A percentile compares a stretch with the other conserved stretches of the same genome.
These are phyloP conservation scores for Idaea dimidiata DNA, from an alignment of 2,888 invertebrate species.

Conservation along the genomic window DNA sequence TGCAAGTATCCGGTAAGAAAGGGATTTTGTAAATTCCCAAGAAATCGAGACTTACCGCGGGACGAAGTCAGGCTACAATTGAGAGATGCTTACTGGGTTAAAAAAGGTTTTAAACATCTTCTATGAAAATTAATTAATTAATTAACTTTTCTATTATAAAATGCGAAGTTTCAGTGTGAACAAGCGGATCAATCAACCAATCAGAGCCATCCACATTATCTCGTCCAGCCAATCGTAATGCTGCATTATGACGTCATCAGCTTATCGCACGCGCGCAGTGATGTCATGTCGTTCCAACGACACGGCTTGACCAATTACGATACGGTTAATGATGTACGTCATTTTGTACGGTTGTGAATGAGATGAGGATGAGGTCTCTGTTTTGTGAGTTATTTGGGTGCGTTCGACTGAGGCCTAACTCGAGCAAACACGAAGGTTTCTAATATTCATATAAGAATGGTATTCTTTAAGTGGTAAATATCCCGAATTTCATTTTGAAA, in stretches of 20 bases:
- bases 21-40: no score
- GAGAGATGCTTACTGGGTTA: no score
- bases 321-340: conserved; percentile 4
- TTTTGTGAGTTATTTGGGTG: not conserved
- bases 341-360: not conserved
- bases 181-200: conserved; percentile 2
- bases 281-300: conserved; percentile 12
- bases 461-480: no score
- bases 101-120: no score
- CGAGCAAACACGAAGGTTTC: no score
- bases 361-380: not conserved
- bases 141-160: not conserved
- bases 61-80: no score
- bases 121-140: no score
- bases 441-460: no score
- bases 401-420: not conserved
- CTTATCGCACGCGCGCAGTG: conserved; percentile 27
- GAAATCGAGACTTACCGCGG: no score
- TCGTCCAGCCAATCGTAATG: conserved; percentile 11
- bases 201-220: conserved; percentile 11
- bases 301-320: conserved; percentile 16
- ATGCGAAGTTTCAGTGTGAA: not conserved
- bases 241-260: conserved; percentile 23
- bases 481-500: no score
- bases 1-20: no score